Base-by-base conservation (phyloP, 2,113 vertebrate genomes). In the Coptodon rendalli region DNA sequence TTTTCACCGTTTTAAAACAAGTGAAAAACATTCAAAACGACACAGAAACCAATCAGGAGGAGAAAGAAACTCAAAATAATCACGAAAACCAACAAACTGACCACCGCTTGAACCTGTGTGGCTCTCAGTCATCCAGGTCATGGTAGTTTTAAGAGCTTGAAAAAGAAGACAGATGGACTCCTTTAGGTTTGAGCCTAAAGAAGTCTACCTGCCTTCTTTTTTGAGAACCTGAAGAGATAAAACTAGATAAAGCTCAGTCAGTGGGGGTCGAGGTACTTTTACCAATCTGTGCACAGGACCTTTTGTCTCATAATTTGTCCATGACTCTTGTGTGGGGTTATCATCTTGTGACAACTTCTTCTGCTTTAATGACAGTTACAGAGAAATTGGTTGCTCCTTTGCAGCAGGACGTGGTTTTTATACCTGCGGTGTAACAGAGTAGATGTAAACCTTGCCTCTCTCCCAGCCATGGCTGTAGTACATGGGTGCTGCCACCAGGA, bases 401-500 rank as follows among this genome's bases (percentile, higher is more conserved):
- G 11, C 7, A 2, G 24, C 50, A 86, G 9, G 16, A 16, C 3
- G 45, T 50, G 63, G 38, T 29, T 24, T 3, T 4, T 11, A 76
- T 87, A 96, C 96, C 94, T 95, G 89, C 87, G 96, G 93, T 13
- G 50, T 95, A 4, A 97, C 91, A 12, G 34, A 16, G 92, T 99
- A 99, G 89, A 98, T 38, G 4, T 98, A 98, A 24, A 99, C 97
- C 82, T 90, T 96, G 27, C 99, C 99, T 66, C 93, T 93, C 94
- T 99, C 99, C 82, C 97, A 94, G 89, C 97, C 97, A 43, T 97
- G 95, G 2, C 96, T 97, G 96, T 98, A 98, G 91, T 94, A 99
- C 99, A 99, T 99, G 79, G 99, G 99, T 0, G 98, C 99, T 3
- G 97, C 98, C 86, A 99, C 98, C 87, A 99, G 92, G 83, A 99